phyloP scores from a whole-genome alignment of 2,888 invertebrate genomes.

The Brenthis hecate region DNA sequence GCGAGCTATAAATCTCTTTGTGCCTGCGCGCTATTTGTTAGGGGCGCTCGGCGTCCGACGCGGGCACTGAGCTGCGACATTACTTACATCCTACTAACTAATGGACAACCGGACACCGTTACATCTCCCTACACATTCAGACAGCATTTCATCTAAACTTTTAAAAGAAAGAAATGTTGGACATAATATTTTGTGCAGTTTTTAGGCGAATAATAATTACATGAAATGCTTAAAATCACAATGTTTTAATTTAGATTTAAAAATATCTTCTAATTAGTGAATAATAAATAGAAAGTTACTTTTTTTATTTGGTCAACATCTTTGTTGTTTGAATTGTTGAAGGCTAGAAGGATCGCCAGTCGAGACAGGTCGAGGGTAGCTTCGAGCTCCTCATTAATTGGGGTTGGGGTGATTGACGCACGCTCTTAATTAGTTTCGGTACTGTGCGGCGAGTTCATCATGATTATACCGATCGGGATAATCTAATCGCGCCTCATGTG shows the following conservation, averaged over 20 bases:
- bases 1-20: conserved; percentile 25
- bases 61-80: conserved; percentile 30
- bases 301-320: no score
- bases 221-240: no score
- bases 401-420: conserved; percentile 35
- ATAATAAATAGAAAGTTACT: no score
- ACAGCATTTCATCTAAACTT: conserved; percentile 11
- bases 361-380: not conserved
- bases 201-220: no score
- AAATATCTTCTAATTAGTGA: no score
- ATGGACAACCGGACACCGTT: conserved; percentile 31
- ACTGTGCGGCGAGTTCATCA: conserved; percentile 32
- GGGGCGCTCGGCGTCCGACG: conserved; percentile 25
- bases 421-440: conserved; percentile 35
- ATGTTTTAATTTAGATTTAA: no score
- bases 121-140: conserved; percentile 16
- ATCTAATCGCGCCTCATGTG: conserved; percentile 23
- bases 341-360: conserved; percentile 4
- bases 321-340: not conserved
- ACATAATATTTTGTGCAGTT: not conserved
- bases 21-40: conserved; percentile 29
- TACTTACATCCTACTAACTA: conserved; percentile 30
- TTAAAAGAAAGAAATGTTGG: not conserved
- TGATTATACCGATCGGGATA: conserved; percentile 28
- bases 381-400: conserved; percentile 24